Conservation (phyloP, 2,797 vertebrate species). For the Macropodus opercularis region DNA sequence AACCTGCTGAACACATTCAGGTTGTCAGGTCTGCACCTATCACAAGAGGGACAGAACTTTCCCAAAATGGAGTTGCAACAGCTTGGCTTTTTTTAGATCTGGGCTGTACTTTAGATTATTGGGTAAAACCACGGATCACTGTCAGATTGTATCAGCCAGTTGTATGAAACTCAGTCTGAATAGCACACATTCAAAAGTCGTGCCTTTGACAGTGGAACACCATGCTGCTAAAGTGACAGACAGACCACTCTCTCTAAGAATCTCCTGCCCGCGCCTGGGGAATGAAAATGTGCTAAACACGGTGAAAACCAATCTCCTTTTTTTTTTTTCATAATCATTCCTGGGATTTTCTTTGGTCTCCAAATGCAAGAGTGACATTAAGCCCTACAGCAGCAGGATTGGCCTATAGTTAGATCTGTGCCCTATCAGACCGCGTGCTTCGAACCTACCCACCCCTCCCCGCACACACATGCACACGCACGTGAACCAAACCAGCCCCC, state of each 20-base stretch:
- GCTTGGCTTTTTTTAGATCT: slow-evolving; percentile 36
- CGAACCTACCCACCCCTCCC: slow-evolving; percentile 10
- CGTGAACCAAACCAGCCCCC: neutral
- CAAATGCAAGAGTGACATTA: slow-evolving; percentile 78
- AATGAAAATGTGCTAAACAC: slow-evolving; percentile 77
- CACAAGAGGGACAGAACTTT: neutral
- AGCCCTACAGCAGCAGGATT: slow-evolving; percentile 69
- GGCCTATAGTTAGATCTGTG: slow-evolving; percentile 70
- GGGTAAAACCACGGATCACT: slow-evolving; percentile 57
- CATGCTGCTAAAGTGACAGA: slow-evolving; percentile 69
- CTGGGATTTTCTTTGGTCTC: slow-evolving; percentile 71
- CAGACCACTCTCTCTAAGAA: slow-evolving; percentile 67
- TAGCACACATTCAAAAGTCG: slow-evolving; percentile 65
- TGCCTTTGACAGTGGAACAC: slow-evolving; percentile 71
- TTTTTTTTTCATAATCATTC: slow-evolving; percentile 78
- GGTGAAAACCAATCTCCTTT: slow-evolving; percentile 77
- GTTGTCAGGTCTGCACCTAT: too few species aligned
- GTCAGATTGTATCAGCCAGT: slow-evolving; percentile 61
- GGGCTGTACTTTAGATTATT: slow-evolving; percentile 34
- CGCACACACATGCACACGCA: slow-evolving; percentile 10
- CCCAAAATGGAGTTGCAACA: slow-evolving; percentile 26
- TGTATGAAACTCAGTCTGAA: slow-evolving; percentile 55
- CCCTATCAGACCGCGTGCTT: slow-evolving; percentile 62
- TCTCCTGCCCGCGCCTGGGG: slow-evolving; percentile 58
- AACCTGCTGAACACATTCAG: neutral